Evolutionary conservation across 2,888 invertebrate species (phyloP).

Genomic region (Isotomurus palustris): DNA sequence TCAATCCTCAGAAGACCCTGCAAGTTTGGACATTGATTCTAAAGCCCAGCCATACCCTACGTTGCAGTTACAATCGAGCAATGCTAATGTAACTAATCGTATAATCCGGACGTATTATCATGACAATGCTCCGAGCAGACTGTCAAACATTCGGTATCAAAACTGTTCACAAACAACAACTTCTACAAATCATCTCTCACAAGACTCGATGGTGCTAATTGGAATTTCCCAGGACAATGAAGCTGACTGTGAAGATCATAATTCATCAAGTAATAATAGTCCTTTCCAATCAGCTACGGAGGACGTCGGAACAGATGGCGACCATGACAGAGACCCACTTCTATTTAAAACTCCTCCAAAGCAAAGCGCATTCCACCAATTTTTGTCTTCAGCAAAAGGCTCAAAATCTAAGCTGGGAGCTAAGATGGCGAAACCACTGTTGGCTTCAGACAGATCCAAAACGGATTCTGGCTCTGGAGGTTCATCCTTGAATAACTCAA

Average conservation of each 20-base stretch:
- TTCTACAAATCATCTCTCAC: too few relatives aligned
- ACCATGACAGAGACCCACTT: constrained; percentile 34
- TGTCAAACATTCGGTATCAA: too few relatives aligned
- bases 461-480: background rate
- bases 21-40: too few relatives aligned
- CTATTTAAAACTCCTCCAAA: constrained; percentile 39
- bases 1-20: too few relatives aligned
- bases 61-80: too few relatives aligned
- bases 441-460: background rate
- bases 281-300: constrained; percentile 45
- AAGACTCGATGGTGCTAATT: constrained; percentile 24
- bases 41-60: too few relatives aligned
- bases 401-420: constrained; percentile 16
- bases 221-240: constrained; percentile 25
- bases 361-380: constrained; percentile 42
- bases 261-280: constrained; percentile 36
- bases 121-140: too few relatives aligned
- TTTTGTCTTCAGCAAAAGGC: constrained; percentile 30
- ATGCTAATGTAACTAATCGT: too few relatives aligned
- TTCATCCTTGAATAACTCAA: background rate
- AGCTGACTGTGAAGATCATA: constrained; percentile 34
- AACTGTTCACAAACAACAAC: too few relatives aligned
- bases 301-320: constrained; percentile 38
- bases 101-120: too few relatives aligned
- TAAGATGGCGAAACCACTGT: background rate